Base-by-base conservation (phyloP, 2,113 vertebrate species). In the Tupaia chinensis region DNA sequence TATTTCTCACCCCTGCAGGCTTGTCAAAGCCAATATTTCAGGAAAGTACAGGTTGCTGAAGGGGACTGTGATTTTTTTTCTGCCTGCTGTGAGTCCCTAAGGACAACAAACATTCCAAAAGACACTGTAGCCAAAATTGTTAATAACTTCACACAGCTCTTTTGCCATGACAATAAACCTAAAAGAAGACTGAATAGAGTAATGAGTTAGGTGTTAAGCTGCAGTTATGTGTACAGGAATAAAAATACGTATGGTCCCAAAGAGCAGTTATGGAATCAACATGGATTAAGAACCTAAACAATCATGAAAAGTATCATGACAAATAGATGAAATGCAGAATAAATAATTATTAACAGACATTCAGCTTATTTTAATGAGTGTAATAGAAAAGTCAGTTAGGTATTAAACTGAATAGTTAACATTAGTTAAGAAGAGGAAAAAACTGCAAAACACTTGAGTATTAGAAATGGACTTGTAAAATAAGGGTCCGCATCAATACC, bases 11-110 rank as follows among this genome's bases (percentile, higher is more conserved):
- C 93, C 97, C 97, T 95, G 96, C 93, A 97, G 96, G 77, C 97
- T 95, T 97, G 97, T 97, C 97, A 97, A 87, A 97, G 96, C 91
- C 96, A 98, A 97, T 97, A 97, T 97, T 97, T 97, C 97, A 97
- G 93, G 65, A 84, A 96, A 93, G 94, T 89, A 78, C 93, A 82
- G 63, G 95, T 85, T 92, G 93, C 93, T 93, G 91, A 96, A 95
- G 73, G 82, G 86, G 68, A 87, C 80, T 95, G 89, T 94, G 76
- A 78, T 84, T 60, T 78, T 61, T 34, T 73, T 73, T 60, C 92
- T 84, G 32, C 89, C 78, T 96, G 83, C 89, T 95, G 72, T 93
- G 91, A 93, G 63, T 97, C 93, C 89, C 96, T 74, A 89, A 96
- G 83, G 93, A 97, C 79, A 94, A 93, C 76, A 97, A 96, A 87